phyloP scores from a whole-genome alignment of 2,888 invertebrate species.

The Odontocolon sp. region DNA sequence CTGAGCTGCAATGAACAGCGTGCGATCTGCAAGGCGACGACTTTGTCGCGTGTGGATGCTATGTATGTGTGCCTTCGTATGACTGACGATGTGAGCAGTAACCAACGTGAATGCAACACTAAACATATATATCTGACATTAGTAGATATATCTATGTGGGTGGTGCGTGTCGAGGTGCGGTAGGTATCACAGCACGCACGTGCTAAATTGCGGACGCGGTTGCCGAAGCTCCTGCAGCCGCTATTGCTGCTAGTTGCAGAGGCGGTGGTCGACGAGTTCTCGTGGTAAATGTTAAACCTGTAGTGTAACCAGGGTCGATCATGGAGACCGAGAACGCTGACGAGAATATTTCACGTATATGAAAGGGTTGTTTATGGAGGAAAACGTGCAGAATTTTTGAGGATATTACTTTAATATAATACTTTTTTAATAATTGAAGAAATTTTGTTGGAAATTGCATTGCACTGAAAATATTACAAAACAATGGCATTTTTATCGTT shows the following conservation, averaged over 20 bases:
- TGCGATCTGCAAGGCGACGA: background rate
- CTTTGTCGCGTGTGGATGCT: background rate
- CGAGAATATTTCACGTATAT: too few relatives aligned
- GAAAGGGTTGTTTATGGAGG: too few relatives aligned
- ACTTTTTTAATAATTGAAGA: too few relatives aligned
- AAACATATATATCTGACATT: background rate
- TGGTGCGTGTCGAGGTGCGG: conserved; percentile 60
- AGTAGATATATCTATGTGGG: conserved; percentile 12
- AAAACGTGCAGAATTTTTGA: too few relatives aligned
- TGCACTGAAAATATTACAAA: too few relatives aligned
- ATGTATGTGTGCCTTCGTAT: too few relatives aligned
- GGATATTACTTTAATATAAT: too few relatives aligned
- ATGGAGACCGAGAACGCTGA: background rate
- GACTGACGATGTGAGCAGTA: too few relatives aligned
- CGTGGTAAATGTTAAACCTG: conserved; percentile 14
- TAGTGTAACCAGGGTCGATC: background rate
- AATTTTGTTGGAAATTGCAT: too few relatives aligned
- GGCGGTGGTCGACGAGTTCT: conserved; percentile 39
- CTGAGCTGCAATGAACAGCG: background rate
- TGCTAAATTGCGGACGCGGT: conserved; percentile 70
- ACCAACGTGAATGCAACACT: conserved; percentile 16
- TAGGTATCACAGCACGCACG: conserved; percentile 68
- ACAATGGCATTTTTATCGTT: too few relatives aligned
- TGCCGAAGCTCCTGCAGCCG: conserved; percentile 31
- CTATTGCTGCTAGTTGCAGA: conserved; percentile 32